Conservation (phyloP, 2,888 invertebrate species). For the Epinotia nisella region DNA sequence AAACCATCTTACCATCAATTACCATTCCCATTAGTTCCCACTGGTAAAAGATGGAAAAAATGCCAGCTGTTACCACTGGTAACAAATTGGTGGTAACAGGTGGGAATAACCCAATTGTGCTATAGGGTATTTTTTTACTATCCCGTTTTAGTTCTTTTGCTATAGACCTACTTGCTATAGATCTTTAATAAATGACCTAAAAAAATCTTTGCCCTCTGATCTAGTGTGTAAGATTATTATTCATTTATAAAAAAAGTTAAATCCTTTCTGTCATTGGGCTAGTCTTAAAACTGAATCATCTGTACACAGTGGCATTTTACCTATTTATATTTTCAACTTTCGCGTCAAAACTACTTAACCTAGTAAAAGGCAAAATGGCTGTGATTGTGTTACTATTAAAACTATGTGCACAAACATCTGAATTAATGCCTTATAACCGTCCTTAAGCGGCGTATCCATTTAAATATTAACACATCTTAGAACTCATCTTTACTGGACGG, state of each 20-base stretch:
- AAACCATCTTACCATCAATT: too few species aligned
- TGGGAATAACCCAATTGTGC: too few species aligned
- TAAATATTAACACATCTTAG: slow-evolving; percentile 6
- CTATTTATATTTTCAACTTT: neutral
- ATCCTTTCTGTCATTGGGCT: neutral
- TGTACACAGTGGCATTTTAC: neutral
- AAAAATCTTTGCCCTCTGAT: too few species aligned
- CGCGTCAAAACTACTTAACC: slow-evolving; percentile 29
- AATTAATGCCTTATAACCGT: slow-evolving; percentile 16
- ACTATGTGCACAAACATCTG: slow-evolving; percentile 15
- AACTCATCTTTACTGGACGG: slow-evolving; percentile 19
- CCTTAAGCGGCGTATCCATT: neutral
- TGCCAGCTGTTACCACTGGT: too few species aligned
- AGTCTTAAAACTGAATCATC: neutral
- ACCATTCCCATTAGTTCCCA: too few species aligned
- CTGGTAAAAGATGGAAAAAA: too few species aligned
- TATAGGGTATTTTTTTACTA: neutral
- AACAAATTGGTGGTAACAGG: too few species aligned
- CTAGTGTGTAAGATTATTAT: too few species aligned
- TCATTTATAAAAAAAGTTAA: too few species aligned
- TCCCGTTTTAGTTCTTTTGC: neutral
- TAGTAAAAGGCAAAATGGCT: slow-evolving; percentile 41
- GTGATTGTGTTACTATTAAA: slow-evolving; percentile 22
- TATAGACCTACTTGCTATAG: neutral
- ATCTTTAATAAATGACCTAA: too few species aligned